Percentiles rank a stretch among this genome's conserved stretches.
Evolutionary conservation across 1,140 invertebrate genomes (phyloP).

Genomic region (Phocides pigmalion): DNA sequence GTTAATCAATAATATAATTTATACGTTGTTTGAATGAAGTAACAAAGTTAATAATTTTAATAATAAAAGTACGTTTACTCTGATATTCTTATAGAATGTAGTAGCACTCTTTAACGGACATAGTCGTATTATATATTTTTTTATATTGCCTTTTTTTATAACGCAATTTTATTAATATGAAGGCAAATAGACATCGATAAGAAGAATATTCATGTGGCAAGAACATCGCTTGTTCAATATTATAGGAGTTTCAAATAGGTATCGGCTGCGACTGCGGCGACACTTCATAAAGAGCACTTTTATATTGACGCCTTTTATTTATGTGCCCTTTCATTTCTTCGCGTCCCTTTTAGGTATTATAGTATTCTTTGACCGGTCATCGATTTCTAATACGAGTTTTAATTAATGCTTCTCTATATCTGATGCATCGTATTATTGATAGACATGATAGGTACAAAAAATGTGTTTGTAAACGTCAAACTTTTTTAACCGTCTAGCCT

Average conservation of each 20-base stretch:
- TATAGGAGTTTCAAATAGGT: constrained; percentile 79
- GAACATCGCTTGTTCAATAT: constrained; percentile 62
- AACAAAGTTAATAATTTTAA: no score
- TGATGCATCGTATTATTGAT: not conserved
- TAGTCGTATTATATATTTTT: no score
- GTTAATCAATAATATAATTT: no score
- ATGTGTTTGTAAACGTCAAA: not conserved
- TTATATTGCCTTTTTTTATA: no score
- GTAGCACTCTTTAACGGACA: no score
- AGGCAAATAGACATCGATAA: constrained; percentile 43
- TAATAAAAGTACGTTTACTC: no score
- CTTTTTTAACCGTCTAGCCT: no score
- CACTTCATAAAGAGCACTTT: constrained; percentile 82
- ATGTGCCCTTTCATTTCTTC: constrained; percentile 74
- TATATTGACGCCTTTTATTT: constrained; percentile 80
- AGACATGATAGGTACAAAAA: not conserved
- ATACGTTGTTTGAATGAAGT: no score
- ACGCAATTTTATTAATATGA: not conserved
- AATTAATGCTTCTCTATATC: not conserved
- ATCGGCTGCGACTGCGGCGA: constrained; percentile 68
- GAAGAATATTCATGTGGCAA: constrained; percentile 34
- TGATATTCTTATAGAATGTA: no score
- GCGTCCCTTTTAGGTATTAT: constrained; percentile 58
- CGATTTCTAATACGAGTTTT: not conserved
- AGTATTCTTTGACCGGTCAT: not conserved